A percentile compares a stretch with the other conserved stretches of the same genome.
Conservation (phyloP, 2,888 invertebrate genomes). For the Volucella inflata region DNA sequence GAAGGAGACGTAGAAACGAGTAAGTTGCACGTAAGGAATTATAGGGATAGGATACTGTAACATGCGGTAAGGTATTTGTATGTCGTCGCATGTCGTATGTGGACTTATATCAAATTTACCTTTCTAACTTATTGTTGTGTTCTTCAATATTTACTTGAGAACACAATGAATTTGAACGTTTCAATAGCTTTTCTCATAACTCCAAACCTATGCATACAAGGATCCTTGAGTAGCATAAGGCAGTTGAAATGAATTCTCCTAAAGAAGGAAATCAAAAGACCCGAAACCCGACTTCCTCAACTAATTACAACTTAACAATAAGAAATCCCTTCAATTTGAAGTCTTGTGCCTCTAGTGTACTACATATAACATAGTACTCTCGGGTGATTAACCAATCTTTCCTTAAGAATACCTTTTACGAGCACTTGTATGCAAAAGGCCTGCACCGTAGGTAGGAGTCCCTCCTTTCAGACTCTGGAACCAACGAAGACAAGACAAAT, state of each 20-base stretch:
- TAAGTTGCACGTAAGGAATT: too few species aligned
- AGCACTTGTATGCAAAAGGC: constrained; percentile 24
- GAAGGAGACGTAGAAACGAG: too few species aligned
- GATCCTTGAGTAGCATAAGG: too few species aligned
- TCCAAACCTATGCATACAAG: too few species aligned
- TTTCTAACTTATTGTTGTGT: too few species aligned
- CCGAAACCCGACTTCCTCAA: constrained; percentile 21
- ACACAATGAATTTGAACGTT: too few species aligned
- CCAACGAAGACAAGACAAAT: neutral
- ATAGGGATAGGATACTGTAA: too few species aligned
- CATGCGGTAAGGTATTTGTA: neutral
- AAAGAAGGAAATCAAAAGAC: constrained; percentile 11
- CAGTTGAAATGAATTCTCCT: too few species aligned
- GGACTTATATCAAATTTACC: too few species aligned
- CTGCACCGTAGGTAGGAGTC: constrained; percentile 8
- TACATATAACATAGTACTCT: constrained; percentile 38
- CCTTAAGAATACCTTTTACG: constrained; percentile 53
- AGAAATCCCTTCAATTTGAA: neutral
- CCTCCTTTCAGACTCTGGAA: constrained; percentile 9
- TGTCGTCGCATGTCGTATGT: too few species aligned
- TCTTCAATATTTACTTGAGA: too few species aligned
- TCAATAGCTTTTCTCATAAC: too few species aligned
- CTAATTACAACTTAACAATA: constrained; percentile 46
- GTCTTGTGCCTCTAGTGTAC: neutral
- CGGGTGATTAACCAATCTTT: constrained; percentile 64